Percentiles rank a stretch among this genome's conserved stretches.
Conservation (phyloP, 2,797 vertebrate species). For the Cygnus olor region DNA sequence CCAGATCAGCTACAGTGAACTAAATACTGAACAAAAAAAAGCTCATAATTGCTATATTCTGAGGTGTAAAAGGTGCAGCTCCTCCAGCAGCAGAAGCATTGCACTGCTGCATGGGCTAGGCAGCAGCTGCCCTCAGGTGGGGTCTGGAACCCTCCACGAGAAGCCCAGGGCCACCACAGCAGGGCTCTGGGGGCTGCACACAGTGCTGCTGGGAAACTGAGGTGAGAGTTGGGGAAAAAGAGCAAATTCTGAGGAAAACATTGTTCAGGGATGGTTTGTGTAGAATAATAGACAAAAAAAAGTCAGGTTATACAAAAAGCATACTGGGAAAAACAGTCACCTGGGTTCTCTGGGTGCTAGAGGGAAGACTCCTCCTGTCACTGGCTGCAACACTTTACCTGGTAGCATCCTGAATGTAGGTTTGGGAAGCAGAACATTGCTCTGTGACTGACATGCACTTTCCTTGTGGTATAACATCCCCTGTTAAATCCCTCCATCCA, state of each 20-base stretch:
- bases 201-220: rapidly evolving
- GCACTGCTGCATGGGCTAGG: rapidly evolving
- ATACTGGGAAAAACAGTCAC: rapidly evolving
- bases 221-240: rapidly evolving
- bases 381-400: neutral
- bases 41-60: rapidly evolving
- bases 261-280: rapidly evolving
- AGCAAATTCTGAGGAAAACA: rapidly evolving
- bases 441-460: rapidly evolving
- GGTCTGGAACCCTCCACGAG: neutral
- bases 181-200: rapidly evolving
- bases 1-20: rapidly evolving
- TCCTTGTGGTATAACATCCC: rapidly evolving
- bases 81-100: rapidly evolving
- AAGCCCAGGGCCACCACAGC: neutral
- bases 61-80: neutral
- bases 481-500: rapidly evolving
- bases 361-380: rapidly evolving
- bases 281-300: too few species aligned
- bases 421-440: rapidly evolving
- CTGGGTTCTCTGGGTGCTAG: rapidly evolving
- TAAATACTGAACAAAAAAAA: rapidly evolving
- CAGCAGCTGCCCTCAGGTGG: rapidly evolving
- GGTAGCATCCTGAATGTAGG: rapidly evolving
- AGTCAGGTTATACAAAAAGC: rapidly evolving